Percentiles rank a stretch among this genome's conserved stretches.
These are phyloP conservation scores for Thamnophis elegans DNA, from an alignment of 2,797 vertebrate species.

Conservation along the genomic window DNA sequence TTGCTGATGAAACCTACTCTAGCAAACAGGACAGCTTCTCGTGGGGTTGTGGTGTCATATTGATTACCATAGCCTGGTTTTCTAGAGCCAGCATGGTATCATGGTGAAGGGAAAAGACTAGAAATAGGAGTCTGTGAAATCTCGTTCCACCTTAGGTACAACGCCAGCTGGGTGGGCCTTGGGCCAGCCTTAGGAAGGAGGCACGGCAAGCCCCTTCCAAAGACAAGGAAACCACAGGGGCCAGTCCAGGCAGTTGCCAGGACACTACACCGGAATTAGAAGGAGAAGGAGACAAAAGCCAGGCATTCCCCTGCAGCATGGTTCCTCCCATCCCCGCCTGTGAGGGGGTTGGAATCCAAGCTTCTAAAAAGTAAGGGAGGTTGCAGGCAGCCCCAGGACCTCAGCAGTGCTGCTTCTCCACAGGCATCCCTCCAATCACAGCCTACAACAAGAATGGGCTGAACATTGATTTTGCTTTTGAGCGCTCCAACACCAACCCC, in stretches of 20 bases:
- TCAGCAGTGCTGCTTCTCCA: slow-evolving; percentile 24
- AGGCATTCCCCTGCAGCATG: too few relatives aligned
- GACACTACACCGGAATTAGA: not conserved
- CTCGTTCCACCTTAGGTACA: not conserved
- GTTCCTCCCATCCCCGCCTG: not conserved
- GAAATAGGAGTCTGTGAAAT: not conserved
- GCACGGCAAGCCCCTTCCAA: not conserved
- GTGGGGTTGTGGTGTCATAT: not conserved
- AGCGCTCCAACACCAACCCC: slow-evolving; percentile 95
- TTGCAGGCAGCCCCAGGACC: not conserved
- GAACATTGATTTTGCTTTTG: slow-evolving; percentile 98
- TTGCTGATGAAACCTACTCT: not conserved
- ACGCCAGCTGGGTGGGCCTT: not conserved
- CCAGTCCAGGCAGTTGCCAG: not conserved
- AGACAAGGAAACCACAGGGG: not conserved
- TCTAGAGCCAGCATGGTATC: not conserved
- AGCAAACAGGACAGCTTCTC: not conserved
- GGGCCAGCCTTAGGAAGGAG: not conserved
- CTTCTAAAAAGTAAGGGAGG: rapidly evolving
- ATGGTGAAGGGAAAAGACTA: not conserved
- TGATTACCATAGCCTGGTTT: not conserved
- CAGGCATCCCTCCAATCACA: slow-evolving; percentile 95
- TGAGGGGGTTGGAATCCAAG: not conserved
- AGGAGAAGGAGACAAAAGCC: not conserved
- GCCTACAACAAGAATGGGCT: slow-evolving; percentile 99